A percentile compares a stretch with the other conserved stretches of the same genome.
phyloP scores from a whole-genome alignment of 2,888 invertebrate genomes.

The Latheticus oryzae region DNA sequence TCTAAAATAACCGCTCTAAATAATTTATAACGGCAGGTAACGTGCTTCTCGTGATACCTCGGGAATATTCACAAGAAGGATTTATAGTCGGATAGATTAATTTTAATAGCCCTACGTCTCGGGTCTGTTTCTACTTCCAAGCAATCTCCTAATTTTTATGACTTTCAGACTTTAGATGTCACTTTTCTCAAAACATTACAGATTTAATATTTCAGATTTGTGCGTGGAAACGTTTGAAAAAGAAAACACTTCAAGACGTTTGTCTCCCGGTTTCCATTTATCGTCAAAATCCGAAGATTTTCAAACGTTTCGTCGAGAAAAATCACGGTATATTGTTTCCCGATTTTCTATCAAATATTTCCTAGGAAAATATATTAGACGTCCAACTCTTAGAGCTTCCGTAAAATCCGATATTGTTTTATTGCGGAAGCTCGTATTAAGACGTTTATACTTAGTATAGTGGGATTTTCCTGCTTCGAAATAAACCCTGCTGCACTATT shows the following conservation, averaged over 20 bases:
- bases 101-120: constrained; percentile 46
- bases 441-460: constrained; percentile 2
- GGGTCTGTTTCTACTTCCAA: constrained; percentile 31
- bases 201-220: constrained; percentile 12
- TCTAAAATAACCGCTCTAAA: constrained; percentile 56
- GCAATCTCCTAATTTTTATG: constrained; percentile 36
- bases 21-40: constrained; percentile 57
- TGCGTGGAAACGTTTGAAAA: constrained; percentile 2
- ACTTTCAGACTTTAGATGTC: constrained; percentile 8
- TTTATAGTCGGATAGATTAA: constrained; percentile 52
- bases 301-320: constrained; percentile 22
- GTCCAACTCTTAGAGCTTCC: not conserved
- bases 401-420: constrained; percentile 17
- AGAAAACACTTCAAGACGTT: constrained; percentile 4
- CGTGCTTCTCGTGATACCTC: constrained; percentile 49
- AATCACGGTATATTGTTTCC: constrained; percentile 25
- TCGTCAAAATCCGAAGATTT: constrained; percentile 5
- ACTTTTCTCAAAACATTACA: constrained; percentile 16
- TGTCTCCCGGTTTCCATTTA: constrained; percentile 19
- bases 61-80: constrained; percentile 48
- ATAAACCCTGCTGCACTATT: no score
- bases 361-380: constrained; percentile 8
- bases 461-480: no score
- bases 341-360: constrained; percentile 22
- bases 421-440: constrained; percentile 8